Percentiles rank a stretch among this genome's conserved stretches.
These are phyloP conservation scores for Euphydryas editha DNA, from an alignment of 2,888 invertebrate species.

Conservation along the genomic window DNA sequence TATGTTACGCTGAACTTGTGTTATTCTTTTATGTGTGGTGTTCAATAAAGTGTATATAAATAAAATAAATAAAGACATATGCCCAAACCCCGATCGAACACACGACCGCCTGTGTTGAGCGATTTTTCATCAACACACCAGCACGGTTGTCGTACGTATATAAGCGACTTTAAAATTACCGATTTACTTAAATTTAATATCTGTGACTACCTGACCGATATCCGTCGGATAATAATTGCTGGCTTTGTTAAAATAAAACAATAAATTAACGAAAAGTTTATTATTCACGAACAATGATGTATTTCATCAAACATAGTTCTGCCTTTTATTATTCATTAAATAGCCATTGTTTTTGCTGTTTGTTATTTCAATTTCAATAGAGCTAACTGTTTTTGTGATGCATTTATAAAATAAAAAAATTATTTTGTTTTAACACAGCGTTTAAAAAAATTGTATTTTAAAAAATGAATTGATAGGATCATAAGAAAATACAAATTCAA, in stretches of 20 bases:
- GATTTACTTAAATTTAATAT: constrained; percentile 4
- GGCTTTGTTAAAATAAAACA: neutral
- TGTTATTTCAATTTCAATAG: neutral
- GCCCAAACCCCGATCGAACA: too few relatives aligned
- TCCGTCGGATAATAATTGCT: neutral
- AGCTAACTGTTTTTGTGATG: neutral
- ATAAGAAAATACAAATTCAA: too few relatives aligned
- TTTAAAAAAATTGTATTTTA: neutral
- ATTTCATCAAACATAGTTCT: neutral
- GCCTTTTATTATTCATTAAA: constrained; percentile 1
- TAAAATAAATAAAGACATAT: too few relatives aligned
- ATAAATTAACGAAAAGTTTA: constrained; percentile 2
- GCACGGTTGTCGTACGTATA: neutral
- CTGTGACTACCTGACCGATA: neutral
- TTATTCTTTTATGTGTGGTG: too few relatives aligned
- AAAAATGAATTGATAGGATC: too few relatives aligned
- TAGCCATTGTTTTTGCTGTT: constrained; percentile 4
- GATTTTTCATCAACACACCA: too few relatives aligned
- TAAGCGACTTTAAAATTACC: neutral
- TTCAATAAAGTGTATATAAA: too few relatives aligned
- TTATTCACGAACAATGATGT: constrained; percentile 1
- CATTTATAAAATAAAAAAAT: neutral
- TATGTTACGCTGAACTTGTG: too few relatives aligned
- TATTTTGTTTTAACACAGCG: neutral
- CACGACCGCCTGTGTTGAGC: too few relatives aligned